Evolutionary conservation across 2,888 invertebrate genomes (phyloP), one percentile per base, ranked within the genome.

Genomic region (Netelia fuscicornis): DNA sequence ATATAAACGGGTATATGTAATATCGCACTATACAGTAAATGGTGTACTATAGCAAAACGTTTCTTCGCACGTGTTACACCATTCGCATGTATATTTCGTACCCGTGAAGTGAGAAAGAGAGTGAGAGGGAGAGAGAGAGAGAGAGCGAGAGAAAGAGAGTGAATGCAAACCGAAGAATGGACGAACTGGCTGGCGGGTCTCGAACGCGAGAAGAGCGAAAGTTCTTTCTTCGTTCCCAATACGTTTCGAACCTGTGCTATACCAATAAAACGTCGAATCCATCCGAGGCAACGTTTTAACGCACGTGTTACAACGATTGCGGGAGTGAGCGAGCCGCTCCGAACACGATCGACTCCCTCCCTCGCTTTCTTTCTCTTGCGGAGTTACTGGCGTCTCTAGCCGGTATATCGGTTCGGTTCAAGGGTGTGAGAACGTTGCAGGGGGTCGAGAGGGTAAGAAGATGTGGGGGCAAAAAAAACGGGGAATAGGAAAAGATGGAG

Each of bases 61-160:
- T 88, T 86, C 67, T 81, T 79, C 86, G 83, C 88, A 88, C 86
- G 87, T 88, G 87, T 87, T 85, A 85, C 88, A 83, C 71, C 74
- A 80, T 87, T 86, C 74, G 72, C 84, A 81, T 85, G 83, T 83
- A 84, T 81, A 85, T 86, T 87, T 86, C 65, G 74, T 54, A 72
- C 62, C 67, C 60, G 42, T 44, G 67, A 48, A 52, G 81, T 81
- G 84, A 70, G 75, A 81, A 17, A 17, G 17, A 17, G 17, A 17
- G 17, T 17, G 71, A 83, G 78, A 82, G 80, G 17, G 42, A 70
- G 62, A 56, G 13, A 44, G n/a, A 56, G 54, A 48, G 37, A 25
- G 25, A 44, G n/a, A 56, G 42, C 30, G 37, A 25, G 25, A 71
- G 58, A 25, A 79, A 81, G 85, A 70, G 83, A 85, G 75, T 81